phyloP scores from a whole-genome alignment of 2,113 vertebrate genomes.

The Dipodomys merriami region DNA sequence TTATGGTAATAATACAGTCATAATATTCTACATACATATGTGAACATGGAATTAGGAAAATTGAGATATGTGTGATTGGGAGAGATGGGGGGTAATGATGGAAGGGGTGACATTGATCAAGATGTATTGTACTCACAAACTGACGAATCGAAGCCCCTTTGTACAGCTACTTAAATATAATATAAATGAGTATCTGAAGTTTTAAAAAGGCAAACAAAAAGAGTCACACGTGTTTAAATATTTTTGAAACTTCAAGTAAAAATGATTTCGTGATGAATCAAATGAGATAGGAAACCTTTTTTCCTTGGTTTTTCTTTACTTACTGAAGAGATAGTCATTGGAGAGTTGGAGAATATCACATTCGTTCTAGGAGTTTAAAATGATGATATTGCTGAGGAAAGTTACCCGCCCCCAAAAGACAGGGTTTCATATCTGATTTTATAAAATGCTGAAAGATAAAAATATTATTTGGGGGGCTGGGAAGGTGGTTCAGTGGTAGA shows the following conservation, averaged over 20 bases:
- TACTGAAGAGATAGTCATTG: neutral
- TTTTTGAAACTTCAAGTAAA: neutral
- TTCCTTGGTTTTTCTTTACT: neutral
- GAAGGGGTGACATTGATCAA: too few species aligned
- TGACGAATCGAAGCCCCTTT: too few species aligned
- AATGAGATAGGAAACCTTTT: slow-evolving; percentile 15
- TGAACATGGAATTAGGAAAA: too few species aligned
- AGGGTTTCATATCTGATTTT: neutral
- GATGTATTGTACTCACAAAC: too few species aligned
- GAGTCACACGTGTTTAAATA: neutral
- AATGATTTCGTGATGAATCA: neutral
- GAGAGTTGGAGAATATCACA: neutral
- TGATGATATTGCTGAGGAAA: neutral
- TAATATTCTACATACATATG: too few species aligned
- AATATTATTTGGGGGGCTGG: neutral
- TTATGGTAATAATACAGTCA: too few species aligned
- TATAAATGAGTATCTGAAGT: too few species aligned
- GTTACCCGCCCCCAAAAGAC: neutral
- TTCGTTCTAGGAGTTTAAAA: neutral
- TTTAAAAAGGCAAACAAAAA: neutral
- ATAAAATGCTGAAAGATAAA: neutral
- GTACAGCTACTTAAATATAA: too few species aligned
- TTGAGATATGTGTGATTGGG: too few species aligned
- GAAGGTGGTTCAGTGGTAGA: too few species aligned
- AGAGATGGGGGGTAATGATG: too few species aligned